These are phyloP conservation scores for Botia kubotai DNA, from an alignment of 2,797 vertebrate genomes.

Conservation along the genomic window DNA sequence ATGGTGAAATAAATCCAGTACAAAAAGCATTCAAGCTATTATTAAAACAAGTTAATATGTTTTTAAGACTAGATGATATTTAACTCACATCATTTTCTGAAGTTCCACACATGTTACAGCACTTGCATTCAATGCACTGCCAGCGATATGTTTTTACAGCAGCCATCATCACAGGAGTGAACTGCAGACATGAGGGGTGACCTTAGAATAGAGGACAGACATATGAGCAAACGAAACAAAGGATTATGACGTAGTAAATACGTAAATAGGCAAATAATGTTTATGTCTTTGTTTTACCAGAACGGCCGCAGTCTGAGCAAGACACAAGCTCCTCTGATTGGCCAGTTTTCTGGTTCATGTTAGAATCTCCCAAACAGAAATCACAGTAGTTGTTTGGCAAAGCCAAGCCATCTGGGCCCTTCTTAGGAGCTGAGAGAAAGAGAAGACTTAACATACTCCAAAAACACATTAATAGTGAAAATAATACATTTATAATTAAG, in stretches of 20 bases:
- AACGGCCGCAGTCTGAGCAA: slow-evolving; percentile 95
- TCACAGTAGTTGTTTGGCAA: slow-evolving; percentile 96
- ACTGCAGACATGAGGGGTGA: slow-evolving; percentile 95
- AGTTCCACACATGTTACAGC: slow-evolving; percentile 95
- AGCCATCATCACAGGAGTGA: slow-evolving; percentile 95
- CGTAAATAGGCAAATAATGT: neutral
- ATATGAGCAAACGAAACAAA: neutral
- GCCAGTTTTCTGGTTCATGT: slow-evolving; percentile 93
- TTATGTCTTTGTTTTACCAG: slow-evolving; percentile 74
- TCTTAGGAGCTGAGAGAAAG: slow-evolving; percentile 81
- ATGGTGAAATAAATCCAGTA: no score
- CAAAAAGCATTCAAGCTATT: neutral
- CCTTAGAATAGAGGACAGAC: slow-evolving; percentile 69
- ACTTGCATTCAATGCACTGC: slow-evolving; percentile 98
- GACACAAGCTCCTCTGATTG: slow-evolving; percentile 93
- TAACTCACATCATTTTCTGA: slow-evolving; percentile 92
- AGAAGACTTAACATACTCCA: neutral
- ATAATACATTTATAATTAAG: neutral
- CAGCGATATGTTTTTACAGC: slow-evolving; percentile 96
- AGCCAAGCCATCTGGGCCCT: slow-evolving; percentile 90
- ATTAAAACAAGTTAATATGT: neutral
- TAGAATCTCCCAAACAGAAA: slow-evolving; percentile 94
- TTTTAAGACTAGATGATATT: neutral
- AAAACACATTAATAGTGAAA: neutral
- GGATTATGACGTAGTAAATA: no score